A percentile compares a stretch with the other conserved stretches of the same genome.
These are phyloP conservation scores for Chelonus insularis DNA, from an alignment of 1,140 invertebrate species.

Conservation along the genomic window DNA sequence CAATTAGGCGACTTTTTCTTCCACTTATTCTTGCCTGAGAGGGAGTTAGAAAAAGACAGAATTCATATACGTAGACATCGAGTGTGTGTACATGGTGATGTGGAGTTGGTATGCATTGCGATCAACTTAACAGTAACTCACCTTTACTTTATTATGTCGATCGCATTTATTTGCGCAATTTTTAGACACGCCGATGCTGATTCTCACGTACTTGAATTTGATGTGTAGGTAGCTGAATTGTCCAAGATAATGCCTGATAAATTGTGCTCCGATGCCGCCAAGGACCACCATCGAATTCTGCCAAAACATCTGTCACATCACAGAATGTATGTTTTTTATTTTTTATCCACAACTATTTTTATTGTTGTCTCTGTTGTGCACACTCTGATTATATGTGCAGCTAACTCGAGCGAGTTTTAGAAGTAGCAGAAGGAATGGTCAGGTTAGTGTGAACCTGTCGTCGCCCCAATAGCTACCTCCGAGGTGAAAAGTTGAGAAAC, in stretches of 20 bases:
- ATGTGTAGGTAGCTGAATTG: conserved; percentile 54
- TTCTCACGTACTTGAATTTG: conserved; percentile 29
- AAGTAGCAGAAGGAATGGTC: background rate
- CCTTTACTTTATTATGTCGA: conserved; percentile 11
- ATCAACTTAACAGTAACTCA: background rate
- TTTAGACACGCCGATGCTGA: background rate
- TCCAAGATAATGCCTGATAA: conserved; percentile 59
- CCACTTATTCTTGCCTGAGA: conserved; percentile 41
- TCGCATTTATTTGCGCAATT: background rate
- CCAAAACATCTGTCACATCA: background rate
- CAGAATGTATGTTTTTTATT: background rate
- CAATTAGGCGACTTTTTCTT: conserved; percentile 64
- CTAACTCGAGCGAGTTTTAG: no score
- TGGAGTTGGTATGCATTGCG: background rate
- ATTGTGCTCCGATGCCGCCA: conserved; percentile 45
- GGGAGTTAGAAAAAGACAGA: background rate
- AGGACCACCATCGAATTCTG: conserved; percentile 3
- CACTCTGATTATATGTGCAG: no score
- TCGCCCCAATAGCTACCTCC: conserved; percentile 5
- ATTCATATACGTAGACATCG: background rate
- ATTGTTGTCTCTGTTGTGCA: no score
- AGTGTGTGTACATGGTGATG: background rate
- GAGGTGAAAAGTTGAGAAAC: conserved; percentile 28
- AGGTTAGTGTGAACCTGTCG: background rate
- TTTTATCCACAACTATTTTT: no score